A percentile compares a stretch with the other conserved stretches of the same genome.
These are phyloP conservation scores for Cephalotes varians DNA, from an alignment of 2,888 invertebrate genomes.

Conservation along the genomic window DNA sequence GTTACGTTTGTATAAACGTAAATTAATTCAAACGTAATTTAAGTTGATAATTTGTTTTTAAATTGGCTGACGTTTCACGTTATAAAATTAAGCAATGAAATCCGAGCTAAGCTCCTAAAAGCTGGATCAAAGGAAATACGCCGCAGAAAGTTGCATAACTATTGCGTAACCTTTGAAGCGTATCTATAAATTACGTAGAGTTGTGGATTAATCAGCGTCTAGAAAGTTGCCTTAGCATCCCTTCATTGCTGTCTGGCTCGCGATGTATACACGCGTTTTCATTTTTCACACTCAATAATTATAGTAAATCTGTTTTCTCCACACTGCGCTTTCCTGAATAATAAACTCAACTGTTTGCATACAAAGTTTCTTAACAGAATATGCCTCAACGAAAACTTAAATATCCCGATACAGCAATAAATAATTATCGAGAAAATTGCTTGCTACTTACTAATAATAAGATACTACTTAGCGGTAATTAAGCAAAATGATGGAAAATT, in stretches of 20 bases:
- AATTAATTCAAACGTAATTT: not conserved
- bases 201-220: conserved; percentile 46
- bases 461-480: not conserved
- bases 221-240: conserved; percentile 41
- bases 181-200: conserved; percentile 29
- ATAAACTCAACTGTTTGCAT: conserved; percentile 4
- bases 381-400: conserved; percentile 12
- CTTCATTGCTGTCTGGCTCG: conserved; percentile 2
- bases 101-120: not conserved
- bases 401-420: not conserved
- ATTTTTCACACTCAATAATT: conserved; percentile 49
- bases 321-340: conserved; percentile 11
- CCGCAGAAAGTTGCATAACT: conserved; percentile 18
- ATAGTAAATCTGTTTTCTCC: conserved; percentile 13
- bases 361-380: conserved; percentile 1
- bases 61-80: not conserved
- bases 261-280: conserved; percentile 44
- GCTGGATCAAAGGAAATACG: not conserved
- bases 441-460: conserved; percentile 1
- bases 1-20: not conserved
- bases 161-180: conserved; percentile 12
- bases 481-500: not conserved
- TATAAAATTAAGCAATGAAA: not conserved
- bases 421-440: conserved; percentile 34
- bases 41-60: not conserved